Evolutionary conservation across 2,113 vertebrate species (phyloP), one percentile per base, ranked within the genome.

Genomic region (Xiphophorus hellerii): DNA sequence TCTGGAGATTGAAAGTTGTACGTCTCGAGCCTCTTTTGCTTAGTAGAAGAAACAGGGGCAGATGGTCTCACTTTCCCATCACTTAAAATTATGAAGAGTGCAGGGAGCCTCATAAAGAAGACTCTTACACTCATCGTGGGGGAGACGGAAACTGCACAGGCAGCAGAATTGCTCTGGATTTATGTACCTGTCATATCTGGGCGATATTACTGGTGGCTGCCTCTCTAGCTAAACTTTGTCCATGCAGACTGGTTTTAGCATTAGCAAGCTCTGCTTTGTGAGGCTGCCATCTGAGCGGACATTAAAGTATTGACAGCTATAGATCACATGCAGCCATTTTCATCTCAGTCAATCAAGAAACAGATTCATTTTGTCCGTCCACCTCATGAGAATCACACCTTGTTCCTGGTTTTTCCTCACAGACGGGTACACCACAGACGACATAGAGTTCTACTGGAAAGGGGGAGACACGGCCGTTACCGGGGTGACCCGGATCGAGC

Each of bases 1-100:
- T 25, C 93, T 99, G 94, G 98, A 99, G 92, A 99, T 99, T 78
- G 98, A 99, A 93, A 99, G 98, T 91, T 99, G 98, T 99, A 95
- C 54, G 98, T 97, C 95, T 64, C 71, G 76, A 42, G 79, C 42
- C 15, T 51, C 51, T 73, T 74, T 51, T 67, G 64, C 66, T 71
- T 44, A 5, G 69, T 27, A 37, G 76, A 79, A 80, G 83, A 77
- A 79, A 37, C 35, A 58, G 81, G 48, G 35, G 71, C 30, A 0
- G 70, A 66, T 73, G 66, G 62, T 69, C 69, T 1, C 1, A 70
- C 66, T 72, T 81, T 77, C 69, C 73, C 76, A 80, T 83, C 66
- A 42, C 80, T 61, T 76, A 75, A 80, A 85, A 84, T 84, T 82
- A 87, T 73, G 86, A 89, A 78, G 81, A 61, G 69, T 29, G 5